Base-by-base conservation (phyloP, 2,797 vertebrate genomes). In the Percopsis omiscomaycus region DNA sequence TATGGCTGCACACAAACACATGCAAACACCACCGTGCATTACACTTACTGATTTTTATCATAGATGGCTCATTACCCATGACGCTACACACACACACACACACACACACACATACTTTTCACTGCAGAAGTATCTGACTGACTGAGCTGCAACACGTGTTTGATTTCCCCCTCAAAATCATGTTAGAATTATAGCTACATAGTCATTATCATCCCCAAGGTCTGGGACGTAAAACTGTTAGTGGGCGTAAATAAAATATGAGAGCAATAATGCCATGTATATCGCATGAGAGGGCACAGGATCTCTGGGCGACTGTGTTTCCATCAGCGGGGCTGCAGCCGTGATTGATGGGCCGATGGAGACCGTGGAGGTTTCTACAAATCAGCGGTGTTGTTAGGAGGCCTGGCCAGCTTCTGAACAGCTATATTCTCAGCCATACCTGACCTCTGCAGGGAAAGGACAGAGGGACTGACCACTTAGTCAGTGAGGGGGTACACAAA, bases 311-410 rank as follows among this genome's bases (percentile, higher is more conserved):
- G 78, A 82, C 80, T 82, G 79, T 86, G 80, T 85, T 88, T 90
- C 85, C 79, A 88, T 91, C 82, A 83, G 79, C 77, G 64, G 83
- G 76, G 76, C 81, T 75, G 79, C 83, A 75, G 75, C 65, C 59
- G 77, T 92, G 90, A 93, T 90, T 89, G 89, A 91, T 90, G 88
- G 85, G 78, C 71, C 76, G 79, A 82, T 77, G 72, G 81, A 84
- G 75, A 69, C 78, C 67, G 63, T 66, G 80, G 82, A 83, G 68
- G 78, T 88, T 80, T 84, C 82, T 75, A 84, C 82, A 89, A 86
- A 85, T 90, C 83, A 87, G 87, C 69, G 57, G 77, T 66, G 81
- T 80, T 86, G 80, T 86, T 85, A 77, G 70, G 77, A 83, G 71
- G 65, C 62, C 68, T 74, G 69, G 69, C 68, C 61, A 59, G 73